phyloP scores from a whole-genome alignment of 2,113 vertebrate species.

The Romanogobio albipinnatus region DNA sequence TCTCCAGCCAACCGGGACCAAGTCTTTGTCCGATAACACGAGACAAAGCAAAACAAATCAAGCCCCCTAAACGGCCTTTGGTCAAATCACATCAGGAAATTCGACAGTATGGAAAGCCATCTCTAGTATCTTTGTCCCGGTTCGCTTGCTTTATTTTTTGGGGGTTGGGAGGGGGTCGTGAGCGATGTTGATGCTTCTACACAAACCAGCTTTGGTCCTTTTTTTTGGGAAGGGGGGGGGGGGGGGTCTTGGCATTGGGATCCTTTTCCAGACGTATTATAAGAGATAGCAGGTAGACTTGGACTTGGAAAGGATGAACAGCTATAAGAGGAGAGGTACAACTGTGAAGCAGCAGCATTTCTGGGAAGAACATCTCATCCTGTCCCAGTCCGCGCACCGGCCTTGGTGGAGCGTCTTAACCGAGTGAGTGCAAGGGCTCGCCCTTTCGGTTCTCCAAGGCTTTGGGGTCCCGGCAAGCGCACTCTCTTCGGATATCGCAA shows the following conservation, averaged over 20 bases:
- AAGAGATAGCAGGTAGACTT: constrained; percentile 78
- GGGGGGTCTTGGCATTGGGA: constrained; percentile 9
- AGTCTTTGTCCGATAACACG: background rate
- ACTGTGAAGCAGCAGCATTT: constrained; percentile 83
- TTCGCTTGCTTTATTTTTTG: constrained; percentile 56
- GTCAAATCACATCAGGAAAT: background rate
- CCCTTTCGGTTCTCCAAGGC: constrained; percentile 88
- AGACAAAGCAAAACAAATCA: background rate
- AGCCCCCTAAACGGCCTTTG: background rate
- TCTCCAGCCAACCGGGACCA: background rate
- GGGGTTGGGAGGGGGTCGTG: background rate
- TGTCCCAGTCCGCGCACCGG: constrained; percentile 66
- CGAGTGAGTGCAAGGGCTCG: constrained; percentile 80
- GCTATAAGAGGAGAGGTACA: constrained; percentile 77
- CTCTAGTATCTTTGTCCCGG: constrained; percentile 70
- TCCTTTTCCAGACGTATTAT: constrained; percentile 61
- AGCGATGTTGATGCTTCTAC: constrained; percentile 3
- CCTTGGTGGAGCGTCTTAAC: constrained; percentile 79
- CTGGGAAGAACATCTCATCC: constrained; percentile 78
- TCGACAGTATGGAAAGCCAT: constrained; percentile 66
- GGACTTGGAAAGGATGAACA: constrained; percentile 81
- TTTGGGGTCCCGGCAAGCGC: constrained; percentile 91
- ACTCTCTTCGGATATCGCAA: constrained; percentile 90
- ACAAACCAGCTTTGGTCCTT: constrained; percentile 12
- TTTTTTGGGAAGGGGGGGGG: background rate